phyloP scores from a whole-genome alignment of 2,113 vertebrate genomes.

The Irena cyanogastra region DNA sequence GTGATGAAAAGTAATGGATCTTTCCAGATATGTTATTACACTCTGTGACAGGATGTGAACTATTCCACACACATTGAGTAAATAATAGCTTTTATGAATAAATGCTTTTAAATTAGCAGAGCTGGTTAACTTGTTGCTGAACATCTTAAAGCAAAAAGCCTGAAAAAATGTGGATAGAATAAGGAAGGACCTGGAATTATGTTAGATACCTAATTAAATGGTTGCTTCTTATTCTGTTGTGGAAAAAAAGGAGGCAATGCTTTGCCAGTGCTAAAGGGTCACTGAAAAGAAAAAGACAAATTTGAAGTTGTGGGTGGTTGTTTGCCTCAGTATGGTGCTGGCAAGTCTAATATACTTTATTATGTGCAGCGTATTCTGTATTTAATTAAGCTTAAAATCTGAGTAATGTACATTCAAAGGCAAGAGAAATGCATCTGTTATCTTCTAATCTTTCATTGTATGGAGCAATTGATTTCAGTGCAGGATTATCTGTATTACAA shows the following conservation, averaged over 20 bases:
- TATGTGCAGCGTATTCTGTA: not conserved
- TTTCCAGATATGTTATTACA: not conserved
- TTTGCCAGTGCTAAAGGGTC: not conserved
- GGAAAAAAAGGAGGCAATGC: not conserved
- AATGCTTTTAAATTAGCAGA: not conserved
- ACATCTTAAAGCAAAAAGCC: not conserved
- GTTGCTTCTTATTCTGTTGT: not conserved
- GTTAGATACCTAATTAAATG: not conserved
- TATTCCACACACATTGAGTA: not conserved
- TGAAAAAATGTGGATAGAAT: not conserved
- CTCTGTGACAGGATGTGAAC: not conserved
- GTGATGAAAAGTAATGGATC: not conserved
- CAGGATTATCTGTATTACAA: not conserved
- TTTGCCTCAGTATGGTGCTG: not conserved
- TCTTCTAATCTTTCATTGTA: not conserved
- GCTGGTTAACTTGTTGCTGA: not conserved
- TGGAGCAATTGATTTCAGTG: not conserved
- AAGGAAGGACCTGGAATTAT: not conserved
- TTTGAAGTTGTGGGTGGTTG: not conserved
- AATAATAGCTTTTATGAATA: not conserved
- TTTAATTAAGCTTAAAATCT: not conserved
- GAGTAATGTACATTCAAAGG: not conserved
- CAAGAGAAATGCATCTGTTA: not conserved
- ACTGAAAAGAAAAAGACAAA: not conserved
- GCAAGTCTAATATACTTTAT: not conserved